These are phyloP conservation scores for Diploptera punctata DNA, from an alignment of 2,888 invertebrate species.

Conservation along the genomic window DNA sequence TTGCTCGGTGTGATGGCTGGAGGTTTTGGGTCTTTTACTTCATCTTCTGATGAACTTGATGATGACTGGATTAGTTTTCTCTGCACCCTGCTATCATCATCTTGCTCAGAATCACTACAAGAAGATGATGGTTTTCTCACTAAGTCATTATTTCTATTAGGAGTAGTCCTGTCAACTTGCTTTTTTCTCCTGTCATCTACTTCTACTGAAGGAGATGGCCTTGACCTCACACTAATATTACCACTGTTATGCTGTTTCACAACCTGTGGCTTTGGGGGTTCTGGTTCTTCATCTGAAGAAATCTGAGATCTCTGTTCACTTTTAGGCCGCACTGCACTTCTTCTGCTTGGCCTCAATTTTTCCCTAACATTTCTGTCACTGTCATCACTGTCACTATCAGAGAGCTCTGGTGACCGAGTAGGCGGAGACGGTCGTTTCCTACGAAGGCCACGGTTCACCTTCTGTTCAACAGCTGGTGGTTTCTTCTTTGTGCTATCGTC, in stretches of 20 bases:
- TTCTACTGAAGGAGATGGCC: neutral
- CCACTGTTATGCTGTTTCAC: neutral
- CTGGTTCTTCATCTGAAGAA: neutral
- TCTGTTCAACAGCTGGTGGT: conserved; percentile 49
- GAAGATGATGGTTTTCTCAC: conserved; percentile 46
- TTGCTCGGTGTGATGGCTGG: neutral
- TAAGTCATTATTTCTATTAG: conserved; percentile 43
- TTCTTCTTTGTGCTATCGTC: conserved; percentile 51
- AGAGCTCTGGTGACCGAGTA: neutral
- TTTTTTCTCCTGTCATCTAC: neutral
- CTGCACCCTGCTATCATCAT: conserved; percentile 45
- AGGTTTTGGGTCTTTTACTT: conserved; percentile 16
- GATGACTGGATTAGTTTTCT: neutral
- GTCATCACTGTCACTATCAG: conserved; percentile 16
- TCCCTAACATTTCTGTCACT: conserved; percentile 20
- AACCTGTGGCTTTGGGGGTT: neutral
- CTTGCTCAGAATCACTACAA: conserved; percentile 51
- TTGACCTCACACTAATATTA: neutral
- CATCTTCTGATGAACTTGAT: conserved; percentile 21
- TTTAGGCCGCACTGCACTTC: neutral
- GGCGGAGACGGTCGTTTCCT: neutral
- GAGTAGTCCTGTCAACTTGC: neutral
- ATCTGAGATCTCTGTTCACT: neutral
- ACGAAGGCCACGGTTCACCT: neutral
- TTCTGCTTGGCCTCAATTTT: neutral